phyloP scores from a whole-genome alignment of 1,140 invertebrate genomes.

The Diachasma alloeum region DNA sequence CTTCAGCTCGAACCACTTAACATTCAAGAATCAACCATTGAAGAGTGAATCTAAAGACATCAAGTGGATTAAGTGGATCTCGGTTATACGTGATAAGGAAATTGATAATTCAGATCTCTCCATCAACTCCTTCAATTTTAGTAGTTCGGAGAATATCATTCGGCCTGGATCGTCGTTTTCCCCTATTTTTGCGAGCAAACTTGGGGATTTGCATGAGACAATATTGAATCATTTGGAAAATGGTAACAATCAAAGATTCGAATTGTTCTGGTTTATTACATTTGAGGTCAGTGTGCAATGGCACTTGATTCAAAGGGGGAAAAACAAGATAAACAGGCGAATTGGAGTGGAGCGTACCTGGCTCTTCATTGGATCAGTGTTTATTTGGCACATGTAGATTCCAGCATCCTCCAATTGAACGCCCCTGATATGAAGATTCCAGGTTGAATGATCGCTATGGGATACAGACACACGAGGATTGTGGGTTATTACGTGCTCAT shows the following conservation, averaged over 20 bases:
- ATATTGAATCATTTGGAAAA: not conserved
- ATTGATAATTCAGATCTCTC: too few species aligned
- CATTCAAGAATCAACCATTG: too few species aligned
- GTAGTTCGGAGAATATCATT: not conserved
- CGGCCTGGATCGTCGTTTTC: not conserved
- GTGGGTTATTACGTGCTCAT: constrained; percentile 89
- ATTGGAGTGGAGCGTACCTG: constrained; percentile 68
- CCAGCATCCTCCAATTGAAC: constrained; percentile 84
- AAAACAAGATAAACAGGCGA: not conserved
- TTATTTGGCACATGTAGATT: constrained; percentile 85
- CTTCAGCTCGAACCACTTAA: too few species aligned
- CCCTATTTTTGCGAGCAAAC: not conserved
- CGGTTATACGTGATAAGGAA: too few species aligned
- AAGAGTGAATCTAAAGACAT: too few species aligned
- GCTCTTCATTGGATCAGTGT: constrained; percentile 85
- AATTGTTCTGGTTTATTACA: not conserved
- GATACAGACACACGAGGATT: constrained; percentile 83
- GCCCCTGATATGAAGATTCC: constrained; percentile 85
- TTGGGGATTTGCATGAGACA: not conserved
- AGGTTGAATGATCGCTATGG: constrained; percentile 79
- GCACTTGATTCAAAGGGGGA: not conserved
- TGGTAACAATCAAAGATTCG: not conserved
- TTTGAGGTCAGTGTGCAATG: not conserved
- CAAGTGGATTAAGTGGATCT: too few species aligned
- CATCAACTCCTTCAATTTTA: too few species aligned